Evolutionary conservation across 1,140 invertebrate genomes (phyloP), one percentile per base, ranked within the genome.

Genomic region (Pseudomyrmex concolor): DNA sequence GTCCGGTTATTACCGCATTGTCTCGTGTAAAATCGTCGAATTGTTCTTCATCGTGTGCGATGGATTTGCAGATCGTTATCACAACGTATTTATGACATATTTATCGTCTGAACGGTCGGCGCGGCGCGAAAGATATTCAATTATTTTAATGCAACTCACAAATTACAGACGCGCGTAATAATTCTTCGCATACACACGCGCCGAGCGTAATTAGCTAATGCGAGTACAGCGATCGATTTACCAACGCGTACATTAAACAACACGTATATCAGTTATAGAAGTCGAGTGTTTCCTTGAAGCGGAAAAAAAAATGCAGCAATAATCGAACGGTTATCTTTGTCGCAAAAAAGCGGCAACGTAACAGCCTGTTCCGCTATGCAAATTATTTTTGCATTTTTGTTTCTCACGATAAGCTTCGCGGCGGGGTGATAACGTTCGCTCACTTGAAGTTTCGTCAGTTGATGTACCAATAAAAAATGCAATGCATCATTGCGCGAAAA

Each of bases 171-270:
- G 50, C 54, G 13, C 34, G 10, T 19, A 54, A 34, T 34, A 34
- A 34, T 34, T 34, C 19, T 15, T 3, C 43, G 54, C 25, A 43
- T 34, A 68, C 64, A 78, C 25, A 34, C 15, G 19, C 51, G 34
- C 15, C 17, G 76, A 59, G 12, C 17, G 66, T 68, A 70, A 70
- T 80, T 60, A 80, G 66, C 66, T 80, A 80, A 80, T 80, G 76
- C 71, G 64, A 17, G 19, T 45, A 57, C 4, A 8, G 15, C 43
- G n/a, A 71, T 80, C 54, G 55, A 80, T 71, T 60, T 71, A 60
- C 54, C 19, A 12, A 19, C 22, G 15, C 54, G 15, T 15, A 34
- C 34, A 70, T 70, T 25, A 57, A 57, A 0, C 13, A 15, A 0
- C 51, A n/a, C 17, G 4, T 54, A 25, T 25, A 34, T 13, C 12